Evolutionary conservation across 1,140 invertebrate genomes (phyloP).

Genomic region (Philotrypesis tridentata): DNA sequence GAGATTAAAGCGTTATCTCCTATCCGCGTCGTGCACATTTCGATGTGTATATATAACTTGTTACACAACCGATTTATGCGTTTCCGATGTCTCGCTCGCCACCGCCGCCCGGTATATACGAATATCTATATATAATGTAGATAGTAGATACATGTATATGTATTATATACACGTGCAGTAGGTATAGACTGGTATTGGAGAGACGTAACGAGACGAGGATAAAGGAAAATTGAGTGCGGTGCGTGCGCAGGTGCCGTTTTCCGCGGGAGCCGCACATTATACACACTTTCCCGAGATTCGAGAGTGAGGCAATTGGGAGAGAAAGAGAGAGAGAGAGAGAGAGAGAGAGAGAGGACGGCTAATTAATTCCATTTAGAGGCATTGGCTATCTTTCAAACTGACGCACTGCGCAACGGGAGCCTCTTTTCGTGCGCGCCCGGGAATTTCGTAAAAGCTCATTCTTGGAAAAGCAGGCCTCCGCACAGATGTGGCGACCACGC

Average conservation of each 20-base stretch:
- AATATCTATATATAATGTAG: no score
- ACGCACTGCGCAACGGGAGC: not conserved
- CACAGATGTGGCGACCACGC: not conserved
- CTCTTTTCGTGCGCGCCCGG: slow-evolving; percentile 20
- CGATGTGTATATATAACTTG: not conserved
- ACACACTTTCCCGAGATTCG: not conserved
- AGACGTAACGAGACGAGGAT: no score
- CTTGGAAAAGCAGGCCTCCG: not conserved
- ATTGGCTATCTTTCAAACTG: slow-evolving; percentile 28
- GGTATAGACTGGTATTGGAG: no score
- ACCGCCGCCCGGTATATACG: no score
- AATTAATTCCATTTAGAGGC: slow-evolving; percentile 43
- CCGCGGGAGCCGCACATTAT: no score
- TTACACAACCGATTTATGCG: not conserved
- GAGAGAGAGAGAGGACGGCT: not conserved
- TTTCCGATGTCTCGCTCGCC: not conserved
- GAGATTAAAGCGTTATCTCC: not conserved
- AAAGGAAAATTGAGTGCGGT: not conserved
- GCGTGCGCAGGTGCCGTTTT: not conserved
- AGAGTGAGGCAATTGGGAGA: not conserved
- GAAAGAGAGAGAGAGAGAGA: no score
- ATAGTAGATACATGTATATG: no score
- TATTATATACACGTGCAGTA: no score
- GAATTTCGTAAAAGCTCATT: slow-evolving; percentile 34
- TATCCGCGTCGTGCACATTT: not conserved